phyloP scores from a whole-genome alignment of 1,140 invertebrate species.

The Tachypleus tridentatus region DNA sequence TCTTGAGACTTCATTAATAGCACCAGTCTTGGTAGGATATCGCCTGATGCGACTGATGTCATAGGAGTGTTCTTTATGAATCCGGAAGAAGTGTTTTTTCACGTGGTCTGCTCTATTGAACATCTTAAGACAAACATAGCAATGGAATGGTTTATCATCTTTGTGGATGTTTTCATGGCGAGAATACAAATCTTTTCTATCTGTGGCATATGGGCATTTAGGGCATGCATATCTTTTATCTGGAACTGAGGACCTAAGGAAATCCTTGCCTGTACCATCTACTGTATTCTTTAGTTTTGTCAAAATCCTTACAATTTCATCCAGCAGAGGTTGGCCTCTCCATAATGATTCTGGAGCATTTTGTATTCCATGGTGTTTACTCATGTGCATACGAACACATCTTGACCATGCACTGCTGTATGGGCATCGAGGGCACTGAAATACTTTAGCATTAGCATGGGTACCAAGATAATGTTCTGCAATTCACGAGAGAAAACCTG shows the following conservation, averaged over 20 bases:
- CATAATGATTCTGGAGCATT: constrained; percentile 36
- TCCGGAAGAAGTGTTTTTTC: constrained; percentile 82
- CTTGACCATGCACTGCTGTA: constrained; percentile 61
- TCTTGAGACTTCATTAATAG: constrained; percentile 1
- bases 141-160: constrained; percentile 85
- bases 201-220: constrained; percentile 77
- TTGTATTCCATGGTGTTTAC: constrained; percentile 45
- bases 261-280: constrained; percentile 13
- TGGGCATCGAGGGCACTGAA: constrained; percentile 56
- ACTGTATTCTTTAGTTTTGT: constrained; percentile 51
- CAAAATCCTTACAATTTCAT: constrained; percentile 56
- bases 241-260: constrained; percentile 20
- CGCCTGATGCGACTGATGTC: constrained; percentile 21
- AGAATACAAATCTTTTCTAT: constrained; percentile 83
- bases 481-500: constrained; percentile 59
- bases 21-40: constrained; percentile 14
- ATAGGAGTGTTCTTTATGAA: constrained; percentile 45
- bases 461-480: constrained; percentile 73
- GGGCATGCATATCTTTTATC: constrained; percentile 68
- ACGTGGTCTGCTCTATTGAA: constrained; percentile 91
- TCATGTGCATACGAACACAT: constrained; percentile 56
- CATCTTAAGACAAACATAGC: constrained; percentile 64
- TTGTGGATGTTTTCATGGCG: constrained; percentile 92
- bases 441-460: constrained; percentile 58
- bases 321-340: constrained; percentile 52